Conservation (phyloP, 1,140 invertebrate species). For the Pogonomyrmex barbatus region DNA sequence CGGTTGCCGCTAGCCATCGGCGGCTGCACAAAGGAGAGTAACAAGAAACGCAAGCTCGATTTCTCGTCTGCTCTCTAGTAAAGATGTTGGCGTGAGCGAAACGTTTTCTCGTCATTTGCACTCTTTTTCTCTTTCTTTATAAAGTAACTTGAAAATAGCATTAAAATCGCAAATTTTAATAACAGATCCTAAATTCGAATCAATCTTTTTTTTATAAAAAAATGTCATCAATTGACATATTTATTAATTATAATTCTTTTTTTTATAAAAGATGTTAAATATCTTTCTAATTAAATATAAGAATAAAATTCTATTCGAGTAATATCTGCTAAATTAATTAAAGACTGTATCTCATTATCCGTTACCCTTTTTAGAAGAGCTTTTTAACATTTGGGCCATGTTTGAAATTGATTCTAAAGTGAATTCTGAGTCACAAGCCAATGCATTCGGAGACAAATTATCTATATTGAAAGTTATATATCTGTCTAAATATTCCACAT, state of each 20-base stretch:
- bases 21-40: constrained; percentile 58
- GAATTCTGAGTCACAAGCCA: no score
- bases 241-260: background rate
- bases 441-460: no score
- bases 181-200: background rate
- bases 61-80: constrained; percentile 57
- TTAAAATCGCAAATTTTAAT: constrained; percentile 20
- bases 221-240: background rate
- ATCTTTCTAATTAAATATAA: background rate
- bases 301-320: background rate
- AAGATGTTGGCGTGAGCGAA: constrained; percentile 21
- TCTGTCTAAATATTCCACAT: no score
- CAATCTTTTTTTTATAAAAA: background rate
- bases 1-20: constrained; percentile 30
- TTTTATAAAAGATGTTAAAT: background rate
- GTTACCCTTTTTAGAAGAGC: background rate
- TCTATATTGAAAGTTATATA: no score
- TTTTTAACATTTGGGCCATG: no score
- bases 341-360: background rate
- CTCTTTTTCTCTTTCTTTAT: constrained; percentile 13
- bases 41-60: constrained; percentile 71
- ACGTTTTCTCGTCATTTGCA: constrained; percentile 22
- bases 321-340: constrained; percentile 3
- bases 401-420: no score
- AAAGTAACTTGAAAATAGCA: background rate